These are phyloP conservation scores for Neotoma lepida DNA, from an alignment of 2,113 vertebrate genomes.

Conservation along the genomic window DNA sequence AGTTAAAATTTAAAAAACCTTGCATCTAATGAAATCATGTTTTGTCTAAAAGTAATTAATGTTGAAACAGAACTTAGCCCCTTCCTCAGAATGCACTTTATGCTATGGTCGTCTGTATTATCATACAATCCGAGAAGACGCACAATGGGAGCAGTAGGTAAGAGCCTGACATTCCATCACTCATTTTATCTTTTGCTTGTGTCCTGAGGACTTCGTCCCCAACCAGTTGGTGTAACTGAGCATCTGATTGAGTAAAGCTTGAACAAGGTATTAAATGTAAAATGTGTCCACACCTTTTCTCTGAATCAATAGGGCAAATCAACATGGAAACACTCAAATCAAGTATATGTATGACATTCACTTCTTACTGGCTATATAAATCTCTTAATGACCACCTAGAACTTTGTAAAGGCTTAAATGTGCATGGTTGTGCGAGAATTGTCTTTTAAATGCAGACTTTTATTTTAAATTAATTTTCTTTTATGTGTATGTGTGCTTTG, in stretches of 20 bases:
- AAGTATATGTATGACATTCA: not conserved
- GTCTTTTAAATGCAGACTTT: not conserved
- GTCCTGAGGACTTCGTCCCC: not conserved
- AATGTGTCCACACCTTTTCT: not conserved
- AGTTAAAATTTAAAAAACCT: not conserved
- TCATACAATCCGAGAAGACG: conserved; percentile 1
- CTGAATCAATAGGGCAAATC: conserved; percentile 29
- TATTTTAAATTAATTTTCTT: not conserved
- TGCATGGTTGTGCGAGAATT: not conserved
- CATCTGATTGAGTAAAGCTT: not conserved
- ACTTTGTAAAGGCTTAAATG: conserved; percentile 14
- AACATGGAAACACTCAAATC: not conserved
- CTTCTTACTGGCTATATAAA: not conserved
- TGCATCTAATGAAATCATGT: not conserved
- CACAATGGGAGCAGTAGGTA: not conserved
- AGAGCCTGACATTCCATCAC: not conserved
- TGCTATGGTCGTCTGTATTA: not conserved
- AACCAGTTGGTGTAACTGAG: not conserved
- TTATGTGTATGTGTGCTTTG: not conserved
- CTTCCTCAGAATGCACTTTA: not conserved
- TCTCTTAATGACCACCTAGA: conserved; percentile 3
- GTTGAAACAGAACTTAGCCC: not conserved
- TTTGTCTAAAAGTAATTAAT: conserved; percentile 44
- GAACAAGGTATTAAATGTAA: not conserved
- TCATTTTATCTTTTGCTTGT: conserved; percentile 19